Conservation (phyloP, 2,113 vertebrate species). For the Mobula hypostoma region DNA sequence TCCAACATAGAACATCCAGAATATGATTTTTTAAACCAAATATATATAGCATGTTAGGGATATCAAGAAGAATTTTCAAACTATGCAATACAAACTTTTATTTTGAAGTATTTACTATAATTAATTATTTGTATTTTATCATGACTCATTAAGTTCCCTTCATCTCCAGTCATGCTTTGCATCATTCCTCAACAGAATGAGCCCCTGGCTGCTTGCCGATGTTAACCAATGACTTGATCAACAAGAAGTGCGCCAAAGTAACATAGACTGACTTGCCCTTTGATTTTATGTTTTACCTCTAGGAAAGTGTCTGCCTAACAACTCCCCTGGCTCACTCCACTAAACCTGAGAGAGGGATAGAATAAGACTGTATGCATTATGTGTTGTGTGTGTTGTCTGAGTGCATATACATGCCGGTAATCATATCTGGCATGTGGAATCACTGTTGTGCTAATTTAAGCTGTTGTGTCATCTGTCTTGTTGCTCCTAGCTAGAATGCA, state of each 20-base stretch:
- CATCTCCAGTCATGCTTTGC: background rate
- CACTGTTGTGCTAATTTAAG: background rate
- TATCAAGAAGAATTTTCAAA: background rate
- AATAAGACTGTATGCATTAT: background rate
- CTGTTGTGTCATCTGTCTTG: constrained; percentile 1
- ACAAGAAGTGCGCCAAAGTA: constrained; percentile 10
- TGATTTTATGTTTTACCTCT: background rate
- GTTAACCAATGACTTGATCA: background rate
- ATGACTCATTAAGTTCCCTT: background rate
- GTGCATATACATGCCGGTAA: no score
- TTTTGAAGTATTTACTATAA: background rate
- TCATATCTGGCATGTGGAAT: background rate
- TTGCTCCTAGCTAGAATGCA: background rate
- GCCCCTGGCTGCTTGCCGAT: background rate
- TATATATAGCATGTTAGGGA: background rate
- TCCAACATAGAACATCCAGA: background rate
- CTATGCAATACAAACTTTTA: background rate
- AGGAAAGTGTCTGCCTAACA: background rate
- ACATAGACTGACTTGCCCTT: background rate
- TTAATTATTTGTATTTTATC: background rate
- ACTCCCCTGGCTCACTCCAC: background rate
- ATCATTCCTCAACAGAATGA: background rate
- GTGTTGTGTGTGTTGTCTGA: background rate
- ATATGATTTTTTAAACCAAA: background rate
- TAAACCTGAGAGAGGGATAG: background rate